Evolutionary conservation across 2,888 invertebrate genomes (phyloP), one percentile per base, ranked within the genome.

Genomic region (Stomorhina lunata): DNA sequence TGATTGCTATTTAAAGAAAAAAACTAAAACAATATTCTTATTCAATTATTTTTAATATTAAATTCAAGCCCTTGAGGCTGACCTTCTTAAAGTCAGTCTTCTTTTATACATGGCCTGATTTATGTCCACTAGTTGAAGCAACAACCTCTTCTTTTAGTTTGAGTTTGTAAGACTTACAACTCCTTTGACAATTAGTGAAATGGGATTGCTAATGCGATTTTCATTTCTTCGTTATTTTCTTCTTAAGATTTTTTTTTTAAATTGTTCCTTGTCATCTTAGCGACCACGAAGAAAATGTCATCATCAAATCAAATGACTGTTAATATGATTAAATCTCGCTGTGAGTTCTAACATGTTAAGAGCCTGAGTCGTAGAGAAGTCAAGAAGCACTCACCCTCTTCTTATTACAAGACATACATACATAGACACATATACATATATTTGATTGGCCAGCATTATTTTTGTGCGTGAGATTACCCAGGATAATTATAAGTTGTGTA

Each of bases 301-400:
- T 48, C 4, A 29, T n/a, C n/a, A 63, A 61, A 73, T 73, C 50
- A 63, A 73, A 63, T 48, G 63, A 32, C 32, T 53, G 40, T 32
- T 50, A 68, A 77, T 77, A 32, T 50, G 50, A 68, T 77, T 61
- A 77, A 77, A 59, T 61, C 40, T 59, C 32, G 50, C 40, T 9
- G 59, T 25, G 22, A n/a, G n/a, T n/a, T 22, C 9, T 61, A 37
- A 50, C 2, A 50, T 22, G 40, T 43, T 22, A 25, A 53, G 53
- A 22, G 22, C 17, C 25, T 20, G 40, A 37, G 25, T 55, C 20
- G 4, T 10, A 25, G 3, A 15, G 37, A n/a, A n/a, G n/a, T n/a
- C n/a, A n/a, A n/a, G n/a, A n/a, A n/a, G n/a, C n/a, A n/a, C n/a
- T n/a, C n/a, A n/a, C n/a, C n/a, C n/a, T n/a, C n/a, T n/a, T 34